Evolutionary conservation across 2,113 vertebrate species (phyloP), one percentile per base, ranked within the genome.

Genomic region (Saccopteryx bilineata): DNA sequence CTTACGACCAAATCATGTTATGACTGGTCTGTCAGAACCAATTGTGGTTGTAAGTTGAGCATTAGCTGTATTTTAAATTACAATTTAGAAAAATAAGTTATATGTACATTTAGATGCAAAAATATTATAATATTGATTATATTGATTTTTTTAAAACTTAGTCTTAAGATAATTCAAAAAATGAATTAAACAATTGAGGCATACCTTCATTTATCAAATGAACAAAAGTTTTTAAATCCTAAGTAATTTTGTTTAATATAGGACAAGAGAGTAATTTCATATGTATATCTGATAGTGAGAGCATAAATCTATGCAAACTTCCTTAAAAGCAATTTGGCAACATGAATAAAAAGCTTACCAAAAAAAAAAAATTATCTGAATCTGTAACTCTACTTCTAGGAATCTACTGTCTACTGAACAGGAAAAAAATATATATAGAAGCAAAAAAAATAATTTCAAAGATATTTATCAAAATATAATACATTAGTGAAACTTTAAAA

Each of bases 311-410:
- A 71, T 83, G 19, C 31, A 85, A 54, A 11, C 15, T 74, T 92
- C 48, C 31, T 84, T 74, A 63, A 88, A 96, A 93, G 90, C 75
- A 86, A 82, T 81, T 39, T 83, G 56, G 48, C 28, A 82, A 39
- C 46, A 90, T 87, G 56, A 90, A 93, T 81, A 87, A 95, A 90
- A 91, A 82, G 68, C 26, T 48, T 93, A 9, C 50, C 71, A 79
- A 56, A 61, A 65, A 79, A 56, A 61, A 65, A 75, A 61, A 24
- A 21, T 76, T 18, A 26, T 92, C n/a, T 88, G 78, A 88, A 28
- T 92, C 78, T 72, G 24, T 52, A 83, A 79, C n/a, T 33, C 39
- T 48, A 87, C 23, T 81, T 93, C 66, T 74, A 82, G 39, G 76
- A 87, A 96, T 23, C 12, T 61, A 75, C 31, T 48, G 31, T 23